Conservation (phyloP, 2,113 vertebrate genomes). For the Coryphaenoides rupestris region DNA sequence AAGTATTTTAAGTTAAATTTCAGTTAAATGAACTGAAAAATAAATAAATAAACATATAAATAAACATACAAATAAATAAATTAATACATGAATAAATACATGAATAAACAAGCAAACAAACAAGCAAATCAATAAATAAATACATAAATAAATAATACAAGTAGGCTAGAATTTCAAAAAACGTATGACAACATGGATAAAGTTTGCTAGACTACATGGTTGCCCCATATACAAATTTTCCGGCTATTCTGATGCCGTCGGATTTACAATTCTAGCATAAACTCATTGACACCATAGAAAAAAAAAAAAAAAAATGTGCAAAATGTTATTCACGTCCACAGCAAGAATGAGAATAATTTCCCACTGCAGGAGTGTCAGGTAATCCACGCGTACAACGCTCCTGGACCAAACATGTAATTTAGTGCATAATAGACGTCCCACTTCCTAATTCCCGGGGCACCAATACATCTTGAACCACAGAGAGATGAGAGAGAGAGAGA, state of each 20-base stretch:
- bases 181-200: constrained; percentile 41
- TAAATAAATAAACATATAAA: constrained; percentile 65
- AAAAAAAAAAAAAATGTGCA: constrained; percentile 68
- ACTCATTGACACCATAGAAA: constrained; percentile 67
- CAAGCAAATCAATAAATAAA: constrained; percentile 28
- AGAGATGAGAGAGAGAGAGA: background rate
- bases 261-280: constrained; percentile 76
- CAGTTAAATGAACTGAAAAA: constrained; percentile 61
- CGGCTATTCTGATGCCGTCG: constrained; percentile 49
- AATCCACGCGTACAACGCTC: constrained; percentile 18
- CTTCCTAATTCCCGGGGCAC: constrained; percentile 28
- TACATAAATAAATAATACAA: constrained; percentile 28
- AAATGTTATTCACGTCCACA: constrained; percentile 73
- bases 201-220: constrained; percentile 65
- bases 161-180: constrained; percentile 24
- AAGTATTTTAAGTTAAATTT: constrained; percentile 42
- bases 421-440: constrained; percentile 74
- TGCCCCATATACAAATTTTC: constrained; percentile 67
- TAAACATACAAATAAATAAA: no score
- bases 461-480: constrained; percentile 35
- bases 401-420: constrained; percentile 46
- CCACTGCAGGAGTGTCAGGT: constrained; percentile 42
- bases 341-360: constrained; percentile 44
- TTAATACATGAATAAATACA: constrained; percentile 25
- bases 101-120: constrained; percentile 17